Conservation (phyloP, 2,888 invertebrate genomes). For the Campaea margaritaria region DNA sequence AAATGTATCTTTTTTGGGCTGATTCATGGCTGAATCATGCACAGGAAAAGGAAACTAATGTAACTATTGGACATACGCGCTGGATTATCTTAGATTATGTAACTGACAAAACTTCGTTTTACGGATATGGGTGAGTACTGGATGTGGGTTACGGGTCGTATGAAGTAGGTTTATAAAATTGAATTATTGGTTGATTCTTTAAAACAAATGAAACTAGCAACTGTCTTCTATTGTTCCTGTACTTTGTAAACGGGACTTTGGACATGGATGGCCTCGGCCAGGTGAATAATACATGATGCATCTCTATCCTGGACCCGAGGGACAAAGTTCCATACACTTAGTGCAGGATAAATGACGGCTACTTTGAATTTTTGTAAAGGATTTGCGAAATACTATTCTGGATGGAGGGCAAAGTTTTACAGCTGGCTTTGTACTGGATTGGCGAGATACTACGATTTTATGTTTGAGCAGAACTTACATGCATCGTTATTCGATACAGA, state of each 20-base stretch:
- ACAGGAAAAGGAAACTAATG: too few relatives aligned
- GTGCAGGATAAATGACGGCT: constrained; percentile 35
- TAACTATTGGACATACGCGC: too few relatives aligned
- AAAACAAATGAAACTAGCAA: too few relatives aligned
- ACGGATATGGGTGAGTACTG: too few relatives aligned
- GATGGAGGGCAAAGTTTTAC: constrained; percentile 13
- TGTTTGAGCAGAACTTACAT: too few relatives aligned
- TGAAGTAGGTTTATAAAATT: background rate
- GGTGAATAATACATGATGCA: constrained; percentile 53
- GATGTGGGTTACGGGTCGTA: too few relatives aligned
- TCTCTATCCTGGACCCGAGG: constrained; percentile 31
- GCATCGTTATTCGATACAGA: too few relatives aligned
- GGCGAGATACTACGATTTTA: too few relatives aligned
- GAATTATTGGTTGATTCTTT: background rate
- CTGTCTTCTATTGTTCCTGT: constrained; percentile 8
- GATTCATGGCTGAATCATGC: too few relatives aligned
- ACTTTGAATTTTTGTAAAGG: constrained; percentile 23
- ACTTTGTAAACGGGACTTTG: constrained; percentile 44
- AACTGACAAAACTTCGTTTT: too few relatives aligned
- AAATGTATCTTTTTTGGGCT: too few relatives aligned
- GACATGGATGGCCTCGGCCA: constrained; percentile 36
- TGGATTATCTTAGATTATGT: too few relatives aligned
- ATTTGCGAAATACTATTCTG: constrained; percentile 2
- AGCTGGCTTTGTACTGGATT: background rate
- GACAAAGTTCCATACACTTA: constrained; percentile 39